Conservation (phyloP, 64 coral and sea anemone genomes). For the Hydrozoanthus tunicans region DNA sequence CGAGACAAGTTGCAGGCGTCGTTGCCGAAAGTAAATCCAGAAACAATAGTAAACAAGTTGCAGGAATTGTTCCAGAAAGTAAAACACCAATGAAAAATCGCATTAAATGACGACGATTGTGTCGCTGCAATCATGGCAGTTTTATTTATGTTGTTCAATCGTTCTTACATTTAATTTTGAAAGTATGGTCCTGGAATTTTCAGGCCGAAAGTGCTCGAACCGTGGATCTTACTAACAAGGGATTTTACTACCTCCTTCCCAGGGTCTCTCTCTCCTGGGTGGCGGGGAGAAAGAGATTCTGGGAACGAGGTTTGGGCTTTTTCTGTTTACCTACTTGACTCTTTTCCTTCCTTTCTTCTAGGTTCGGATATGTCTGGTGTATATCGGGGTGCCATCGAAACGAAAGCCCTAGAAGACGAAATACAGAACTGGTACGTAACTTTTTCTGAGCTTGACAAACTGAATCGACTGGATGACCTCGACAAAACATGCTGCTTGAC, state of each 20-base stretch:
- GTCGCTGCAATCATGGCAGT: too few species aligned
- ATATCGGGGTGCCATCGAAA: slow-evolving; percentile 73
- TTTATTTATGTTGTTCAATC: too few species aligned
- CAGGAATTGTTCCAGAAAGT: too few species aligned
- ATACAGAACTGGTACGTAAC: slow-evolving; percentile 69
- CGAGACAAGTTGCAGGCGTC: neutral
- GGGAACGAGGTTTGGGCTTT: neutral
- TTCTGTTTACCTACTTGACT: neutral
- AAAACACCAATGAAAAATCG: too few species aligned
- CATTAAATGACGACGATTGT: too few species aligned
- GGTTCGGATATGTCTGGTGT: slow-evolving; percentile 83
- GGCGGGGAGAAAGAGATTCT: neutral
- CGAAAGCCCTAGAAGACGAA: slow-evolving; percentile 84
- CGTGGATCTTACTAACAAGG: too few species aligned
- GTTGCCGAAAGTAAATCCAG: neutral
- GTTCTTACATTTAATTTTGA: too few species aligned
- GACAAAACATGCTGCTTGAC: neutral
- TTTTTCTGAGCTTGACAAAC: neutral
- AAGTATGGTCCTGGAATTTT: too few species aligned
- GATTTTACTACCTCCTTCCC: too few species aligned
- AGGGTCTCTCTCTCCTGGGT: too few species aligned
- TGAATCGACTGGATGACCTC: neutral
- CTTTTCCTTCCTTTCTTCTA: neutral
- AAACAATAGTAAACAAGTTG: too few species aligned
- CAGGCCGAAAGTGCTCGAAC: too few species aligned